Percentiles rank a stretch among this genome's conserved stretches.
Evolutionary conservation across 37 sponge, comb jelly and placozoan genomes (phyloP).

Genomic region (Chondrosia reniformis): DNA sequence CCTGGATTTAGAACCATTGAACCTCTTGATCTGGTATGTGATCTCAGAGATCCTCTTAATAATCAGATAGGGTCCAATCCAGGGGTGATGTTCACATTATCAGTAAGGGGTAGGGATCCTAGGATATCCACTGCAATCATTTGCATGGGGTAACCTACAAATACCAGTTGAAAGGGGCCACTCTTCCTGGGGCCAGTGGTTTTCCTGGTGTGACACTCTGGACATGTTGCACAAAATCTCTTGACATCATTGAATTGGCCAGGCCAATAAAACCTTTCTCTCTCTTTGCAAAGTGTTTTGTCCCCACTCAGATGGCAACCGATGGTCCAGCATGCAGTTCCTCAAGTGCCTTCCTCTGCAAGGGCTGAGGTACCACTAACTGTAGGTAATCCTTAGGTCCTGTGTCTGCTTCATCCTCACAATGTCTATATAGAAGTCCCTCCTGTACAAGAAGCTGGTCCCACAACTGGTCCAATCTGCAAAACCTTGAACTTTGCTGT

Average conservation of each 20-base stretch:
- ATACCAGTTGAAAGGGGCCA: not conserved
- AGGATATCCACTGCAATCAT: slow-evolving; percentile 24
- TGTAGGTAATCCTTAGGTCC: too few species aligned
- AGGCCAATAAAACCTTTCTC: slow-evolving; percentile 26
- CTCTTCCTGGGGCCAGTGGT: not conserved
- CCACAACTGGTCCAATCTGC: too few species aligned
- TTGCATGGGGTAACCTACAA: not conserved
- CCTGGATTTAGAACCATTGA: too few species aligned
- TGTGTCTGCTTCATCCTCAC: too few species aligned
- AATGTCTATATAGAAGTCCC: too few species aligned
- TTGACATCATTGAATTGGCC: not conserved
- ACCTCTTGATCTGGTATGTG: too few species aligned
- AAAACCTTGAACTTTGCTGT: too few species aligned
- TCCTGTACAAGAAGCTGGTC: too few species aligned
- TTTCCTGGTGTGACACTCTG: not conserved
- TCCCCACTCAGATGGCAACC: slow-evolving; percentile 20
- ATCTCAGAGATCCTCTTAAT: too few species aligned
- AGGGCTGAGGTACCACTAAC: slow-evolving; percentile 3
- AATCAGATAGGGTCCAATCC: too few species aligned
- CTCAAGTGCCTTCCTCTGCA: not conserved
- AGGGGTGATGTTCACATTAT: not conserved
- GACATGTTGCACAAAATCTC: slow-evolving; percentile 20
- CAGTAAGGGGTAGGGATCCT: slow-evolving; percentile 20
- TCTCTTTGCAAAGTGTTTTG: slow-evolving; percentile 4
- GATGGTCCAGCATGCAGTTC: not conserved